Conservation (phyloP, 2,113 vertebrate genomes). For the Ceyx melanurus region DNA sequence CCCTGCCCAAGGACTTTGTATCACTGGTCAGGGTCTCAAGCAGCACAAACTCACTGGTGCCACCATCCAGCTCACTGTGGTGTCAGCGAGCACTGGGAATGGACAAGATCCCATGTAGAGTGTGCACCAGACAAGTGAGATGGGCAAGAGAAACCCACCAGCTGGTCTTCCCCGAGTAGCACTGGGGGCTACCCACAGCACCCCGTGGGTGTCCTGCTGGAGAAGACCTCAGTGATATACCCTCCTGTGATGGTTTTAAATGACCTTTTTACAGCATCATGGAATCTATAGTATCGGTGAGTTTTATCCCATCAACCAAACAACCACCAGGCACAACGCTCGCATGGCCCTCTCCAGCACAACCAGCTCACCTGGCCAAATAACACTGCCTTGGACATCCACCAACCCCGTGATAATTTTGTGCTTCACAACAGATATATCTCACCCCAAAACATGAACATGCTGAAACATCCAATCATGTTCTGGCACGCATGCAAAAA, state of each 20-base stretch:
- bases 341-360: fast-evolving
- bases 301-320: background rate
- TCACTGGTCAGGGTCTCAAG: background rate
- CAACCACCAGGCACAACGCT: background rate
- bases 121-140: background rate
- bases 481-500: conserved; percentile 66
- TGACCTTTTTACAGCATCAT: background rate
- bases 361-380: background rate
- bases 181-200: fast-evolving
- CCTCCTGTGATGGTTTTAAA: background rate
- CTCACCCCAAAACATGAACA: conserved; percentile 57
- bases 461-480: conserved; percentile 58
- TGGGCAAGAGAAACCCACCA: background rate
- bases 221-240: background rate
- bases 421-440: conserved; percentile 40
- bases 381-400: background rate
- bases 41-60: background rate
- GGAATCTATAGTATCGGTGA: background rate
- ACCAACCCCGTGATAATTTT: background rate
- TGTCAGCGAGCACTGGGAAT: fast-evolving
- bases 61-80: fast-evolving
- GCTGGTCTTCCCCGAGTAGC: fast-evolving
- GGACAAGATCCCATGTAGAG: background rate
- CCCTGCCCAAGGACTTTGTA: background rate
- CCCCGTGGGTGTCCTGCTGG: background rate